Base-by-base conservation (phyloP, 2,888 invertebrate species). In the Spodoptera littoralis region DNA sequence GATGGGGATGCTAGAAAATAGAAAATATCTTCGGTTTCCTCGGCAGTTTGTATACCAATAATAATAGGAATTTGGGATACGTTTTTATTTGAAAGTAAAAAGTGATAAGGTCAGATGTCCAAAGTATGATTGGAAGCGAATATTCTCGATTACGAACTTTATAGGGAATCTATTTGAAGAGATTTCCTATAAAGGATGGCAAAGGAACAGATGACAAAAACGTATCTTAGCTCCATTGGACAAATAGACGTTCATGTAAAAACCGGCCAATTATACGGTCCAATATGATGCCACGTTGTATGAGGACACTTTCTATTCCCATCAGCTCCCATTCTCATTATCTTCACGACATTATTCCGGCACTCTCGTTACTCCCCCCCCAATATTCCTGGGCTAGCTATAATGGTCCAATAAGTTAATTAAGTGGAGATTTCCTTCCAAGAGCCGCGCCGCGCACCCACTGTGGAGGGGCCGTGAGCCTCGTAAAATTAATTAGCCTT, bases 391-490 rank as follows among this genome's bases (percentile, higher is more conserved):
- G 78, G 81, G 65, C 59, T 76, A 59, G 79, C 76, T 77, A 83
- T 85, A 87, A 86, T 86, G 76, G 83, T 61, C 79, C 86, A 84
- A 88, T 89, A 88, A 88, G 74, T 89, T 89, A 87, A 89, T 89
- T 89, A 88, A 86, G 83, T 81, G 74, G 80, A 83, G 80, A 87
- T 84, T 88, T 88, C 88, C 87, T 76, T 47, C 60, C 65, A 64
- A 63, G 58, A 54, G 52, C 65, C 55, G 64, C 53, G 57, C n/a
- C 56, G 48, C 57, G 58, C 64, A 53, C 60, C 45, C 77, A 73
- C 49, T 69, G 69, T 74, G 47, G 74, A 80, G 52, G 77, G 62
- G 75, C 70, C 77, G 60, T 61, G 73, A 65, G 51, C 54, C 66
- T 76, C 79, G 74, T 84, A 77, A 84, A 84, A 82, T 79, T 80